phyloP scores from a whole-genome alignment of 1,140 invertebrate species.

The Meteorus sp. region DNA sequence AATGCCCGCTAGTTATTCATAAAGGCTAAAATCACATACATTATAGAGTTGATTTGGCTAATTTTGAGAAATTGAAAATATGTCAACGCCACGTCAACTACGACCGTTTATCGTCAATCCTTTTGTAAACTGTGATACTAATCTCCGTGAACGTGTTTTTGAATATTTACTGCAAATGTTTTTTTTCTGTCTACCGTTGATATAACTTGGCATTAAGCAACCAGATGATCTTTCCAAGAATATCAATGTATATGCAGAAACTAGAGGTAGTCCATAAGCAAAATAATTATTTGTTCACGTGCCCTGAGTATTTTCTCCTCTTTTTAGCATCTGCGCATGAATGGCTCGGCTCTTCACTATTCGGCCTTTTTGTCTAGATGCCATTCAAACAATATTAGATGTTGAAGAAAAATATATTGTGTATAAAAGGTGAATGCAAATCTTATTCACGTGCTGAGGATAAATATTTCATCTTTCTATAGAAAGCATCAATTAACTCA shows the following conservation, averaged over 20 bases:
- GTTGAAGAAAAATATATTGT: no score
- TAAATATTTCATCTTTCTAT: no score
- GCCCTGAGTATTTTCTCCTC: background rate
- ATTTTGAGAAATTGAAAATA: background rate
- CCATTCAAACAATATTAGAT: no score
- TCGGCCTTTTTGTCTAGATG: slow-evolving; percentile 29
- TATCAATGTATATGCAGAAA: no score
- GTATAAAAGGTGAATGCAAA: no score
- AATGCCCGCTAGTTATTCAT: no score
- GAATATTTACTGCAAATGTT: background rate
- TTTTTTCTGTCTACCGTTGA: slow-evolving; percentile 1
- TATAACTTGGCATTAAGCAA: no score
- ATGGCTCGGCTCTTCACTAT: slow-evolving; percentile 23
- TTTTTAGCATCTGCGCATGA: slow-evolving; percentile 5
- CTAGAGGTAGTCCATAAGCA: background rate
- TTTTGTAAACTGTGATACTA: background rate
- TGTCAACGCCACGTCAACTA: slow-evolving; percentile 1
- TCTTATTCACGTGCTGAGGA: no score
- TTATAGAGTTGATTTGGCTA: background rate
- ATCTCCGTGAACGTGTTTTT: background rate
- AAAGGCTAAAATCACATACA: background rate
- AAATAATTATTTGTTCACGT: slow-evolving; percentile 17
- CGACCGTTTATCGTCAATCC: background rate
- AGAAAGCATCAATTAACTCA: no score
- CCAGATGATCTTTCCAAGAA: background rate